These are phyloP conservation scores for Xerus rutilus DNA, from an alignment of 2,797 vertebrate genomes.

Conservation along the genomic window DNA sequence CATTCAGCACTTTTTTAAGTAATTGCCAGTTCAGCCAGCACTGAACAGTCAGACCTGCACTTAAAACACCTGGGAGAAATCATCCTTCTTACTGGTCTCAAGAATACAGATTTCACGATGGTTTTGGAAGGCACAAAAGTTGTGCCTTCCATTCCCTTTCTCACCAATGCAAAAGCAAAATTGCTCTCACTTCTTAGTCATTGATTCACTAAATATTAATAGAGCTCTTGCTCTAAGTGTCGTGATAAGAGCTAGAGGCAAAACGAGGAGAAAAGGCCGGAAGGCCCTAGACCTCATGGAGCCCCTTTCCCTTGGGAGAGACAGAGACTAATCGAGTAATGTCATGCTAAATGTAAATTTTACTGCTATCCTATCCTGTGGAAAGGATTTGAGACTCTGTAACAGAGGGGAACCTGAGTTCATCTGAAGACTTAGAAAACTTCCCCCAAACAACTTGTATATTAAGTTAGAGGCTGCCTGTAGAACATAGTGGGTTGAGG, in stretches of 20 bases:
- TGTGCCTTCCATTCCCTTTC: not conserved
- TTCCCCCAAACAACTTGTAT: not conserved
- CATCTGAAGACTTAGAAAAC: not conserved
- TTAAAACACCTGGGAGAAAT: not conserved
- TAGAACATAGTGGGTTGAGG: not conserved
- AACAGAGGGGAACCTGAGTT: not conserved
- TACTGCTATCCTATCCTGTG: not conserved
- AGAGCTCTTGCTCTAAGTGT: not conserved
- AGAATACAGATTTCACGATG: not conserved
- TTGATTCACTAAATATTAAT: not conserved
- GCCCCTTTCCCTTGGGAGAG: not conserved
- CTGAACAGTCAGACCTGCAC: not conserved
- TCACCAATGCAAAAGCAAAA: constrained; percentile 40
- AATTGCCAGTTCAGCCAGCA: not conserved
- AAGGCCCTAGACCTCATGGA: not conserved
- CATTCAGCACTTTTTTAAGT: not conserved
- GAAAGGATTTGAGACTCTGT: not conserved
- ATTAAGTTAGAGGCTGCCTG: not conserved
- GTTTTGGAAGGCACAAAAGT: constrained; percentile 9
- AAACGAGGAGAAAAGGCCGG: not conserved
- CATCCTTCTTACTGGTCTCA: not conserved
- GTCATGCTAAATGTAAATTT: not conserved
- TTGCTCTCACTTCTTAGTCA: constrained; percentile 6
- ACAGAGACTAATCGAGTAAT: not conserved
- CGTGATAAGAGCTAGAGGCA: not conserved